Conservation (phyloP, 2,888 invertebrate genomes). For the Lamproptera curius region DNA sequence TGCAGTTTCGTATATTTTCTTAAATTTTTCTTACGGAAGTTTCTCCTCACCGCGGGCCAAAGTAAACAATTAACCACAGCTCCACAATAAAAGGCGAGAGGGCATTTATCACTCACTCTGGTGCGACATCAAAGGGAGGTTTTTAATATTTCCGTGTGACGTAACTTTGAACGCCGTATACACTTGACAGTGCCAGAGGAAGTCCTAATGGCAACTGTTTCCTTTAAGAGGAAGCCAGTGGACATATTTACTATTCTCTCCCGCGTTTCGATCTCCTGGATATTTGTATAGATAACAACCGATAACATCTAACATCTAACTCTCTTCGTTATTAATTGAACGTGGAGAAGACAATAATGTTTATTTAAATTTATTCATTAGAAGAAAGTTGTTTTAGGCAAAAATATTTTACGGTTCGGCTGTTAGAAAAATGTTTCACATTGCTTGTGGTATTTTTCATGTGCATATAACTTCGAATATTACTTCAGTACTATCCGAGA, state of each 20-base stretch:
- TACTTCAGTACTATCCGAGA: no score
- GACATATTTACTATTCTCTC: conserved; percentile 23
- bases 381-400: no score
- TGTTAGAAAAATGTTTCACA: no score
- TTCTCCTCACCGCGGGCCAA: neutral
- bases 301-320: no score
- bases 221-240: conserved; percentile 40
- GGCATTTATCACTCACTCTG: conserved; percentile 9
- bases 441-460: no score
- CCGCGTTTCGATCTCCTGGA: conserved; percentile 22
- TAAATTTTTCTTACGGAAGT: no score
- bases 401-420: no score
- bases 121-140: conserved; percentile 33
- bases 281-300: conserved; percentile 23
- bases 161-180: conserved; percentile 38
- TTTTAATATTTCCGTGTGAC: conserved; percentile 39
- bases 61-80: conserved; percentile 7
- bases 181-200: conserved; percentile 39
- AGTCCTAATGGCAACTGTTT: conserved; percentile 49
- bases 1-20: no score
- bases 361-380: no score
- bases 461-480: no score
- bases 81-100: conserved; percentile 10
- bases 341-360: no score
- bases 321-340: no score